Conservation (phyloP, 2,888 invertebrate genomes). For the Pinctada fucata region DNA sequence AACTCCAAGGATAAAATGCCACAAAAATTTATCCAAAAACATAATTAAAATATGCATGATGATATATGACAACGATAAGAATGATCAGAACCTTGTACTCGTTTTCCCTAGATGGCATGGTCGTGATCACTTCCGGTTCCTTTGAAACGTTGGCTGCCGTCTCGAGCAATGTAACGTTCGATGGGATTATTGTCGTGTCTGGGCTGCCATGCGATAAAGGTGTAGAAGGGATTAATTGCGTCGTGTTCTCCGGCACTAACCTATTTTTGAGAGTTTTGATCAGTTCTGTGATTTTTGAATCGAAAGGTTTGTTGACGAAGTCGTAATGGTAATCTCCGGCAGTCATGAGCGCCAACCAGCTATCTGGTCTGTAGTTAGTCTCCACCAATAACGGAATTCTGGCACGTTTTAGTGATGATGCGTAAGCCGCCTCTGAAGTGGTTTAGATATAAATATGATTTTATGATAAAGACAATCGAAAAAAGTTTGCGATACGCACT, state of each 20-base stretch:
- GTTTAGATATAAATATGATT: not conserved
- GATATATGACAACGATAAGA: too few relatives aligned
- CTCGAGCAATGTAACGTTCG: not conserved
- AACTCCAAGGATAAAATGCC: too few relatives aligned
- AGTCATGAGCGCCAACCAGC: slow-evolving; percentile 32
- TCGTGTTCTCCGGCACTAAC: not conserved
- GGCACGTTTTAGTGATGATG: slow-evolving; percentile 17
- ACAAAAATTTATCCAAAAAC: too few relatives aligned
- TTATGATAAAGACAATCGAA: too few relatives aligned
- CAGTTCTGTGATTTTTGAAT: slow-evolving; percentile 18
- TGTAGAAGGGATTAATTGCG: not conserved
- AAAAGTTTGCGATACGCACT: too few relatives aligned
- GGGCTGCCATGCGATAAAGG: not conserved
- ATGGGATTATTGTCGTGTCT: not conserved
- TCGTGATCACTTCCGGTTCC: not conserved
- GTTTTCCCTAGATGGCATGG: not conserved
- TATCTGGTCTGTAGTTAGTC: slow-evolving; percentile 15
- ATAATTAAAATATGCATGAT: too few relatives aligned
- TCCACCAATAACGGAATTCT: slow-evolving; percentile 26
- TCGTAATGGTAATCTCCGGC: slow-evolving; percentile 30
- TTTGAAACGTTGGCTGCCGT: not conserved
- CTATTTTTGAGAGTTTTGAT: not conserved
- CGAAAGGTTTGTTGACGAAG: slow-evolving; percentile 26
- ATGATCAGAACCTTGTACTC: not conserved
- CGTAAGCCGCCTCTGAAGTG: slow-evolving; percentile 28